phyloP scores from a whole-genome alignment of 2,888 invertebrate genomes.

The Heliconius sara region DNA sequence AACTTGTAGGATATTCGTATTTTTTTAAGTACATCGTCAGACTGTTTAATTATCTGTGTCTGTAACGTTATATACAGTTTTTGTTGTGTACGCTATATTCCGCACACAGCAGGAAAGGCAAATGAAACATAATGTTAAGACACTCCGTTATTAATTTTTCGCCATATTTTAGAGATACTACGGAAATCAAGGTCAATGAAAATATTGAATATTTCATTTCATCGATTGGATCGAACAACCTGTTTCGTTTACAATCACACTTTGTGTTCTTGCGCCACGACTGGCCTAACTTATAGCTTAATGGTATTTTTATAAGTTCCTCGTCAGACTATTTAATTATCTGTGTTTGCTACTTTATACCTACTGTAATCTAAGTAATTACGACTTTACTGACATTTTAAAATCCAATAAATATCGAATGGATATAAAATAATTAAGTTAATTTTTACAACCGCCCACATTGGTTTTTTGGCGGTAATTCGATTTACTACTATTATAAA shows the following conservation, averaged over 20 bases:
- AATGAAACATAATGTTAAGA: too few relatives aligned
- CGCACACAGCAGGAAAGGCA: too few relatives aligned
- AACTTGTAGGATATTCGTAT: slow-evolving; percentile 1
- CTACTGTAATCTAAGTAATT: neutral
- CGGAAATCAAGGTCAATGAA: too few relatives aligned
- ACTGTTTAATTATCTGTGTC: neutral
- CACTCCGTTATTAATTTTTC: too few relatives aligned
- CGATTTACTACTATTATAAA: slow-evolving; percentile 21
- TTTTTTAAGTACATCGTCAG: neutral
- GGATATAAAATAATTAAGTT: slow-evolving; percentile 12
- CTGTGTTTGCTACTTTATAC: neutral
- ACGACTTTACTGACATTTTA: slow-evolving; percentile 11
- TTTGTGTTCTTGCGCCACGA: too few relatives aligned
- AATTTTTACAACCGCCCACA: slow-evolving; percentile 17
- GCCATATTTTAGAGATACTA: too few relatives aligned
- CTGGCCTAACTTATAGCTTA: neutral
- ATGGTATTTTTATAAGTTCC: neutral
- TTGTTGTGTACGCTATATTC: too few relatives aligned
- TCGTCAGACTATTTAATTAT: neutral
- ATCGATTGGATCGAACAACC: too few relatives aligned
- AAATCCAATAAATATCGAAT: neutral
- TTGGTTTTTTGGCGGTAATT: slow-evolving; percentile 19
- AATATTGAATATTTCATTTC: too few relatives aligned
- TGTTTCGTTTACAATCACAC: too few relatives aligned
- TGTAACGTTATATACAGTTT: too few relatives aligned